Evolutionary conservation across 2,113 vertebrate species (phyloP), one percentile per base, ranked within the genome.

Genomic region (Nicator chloris): DNA sequence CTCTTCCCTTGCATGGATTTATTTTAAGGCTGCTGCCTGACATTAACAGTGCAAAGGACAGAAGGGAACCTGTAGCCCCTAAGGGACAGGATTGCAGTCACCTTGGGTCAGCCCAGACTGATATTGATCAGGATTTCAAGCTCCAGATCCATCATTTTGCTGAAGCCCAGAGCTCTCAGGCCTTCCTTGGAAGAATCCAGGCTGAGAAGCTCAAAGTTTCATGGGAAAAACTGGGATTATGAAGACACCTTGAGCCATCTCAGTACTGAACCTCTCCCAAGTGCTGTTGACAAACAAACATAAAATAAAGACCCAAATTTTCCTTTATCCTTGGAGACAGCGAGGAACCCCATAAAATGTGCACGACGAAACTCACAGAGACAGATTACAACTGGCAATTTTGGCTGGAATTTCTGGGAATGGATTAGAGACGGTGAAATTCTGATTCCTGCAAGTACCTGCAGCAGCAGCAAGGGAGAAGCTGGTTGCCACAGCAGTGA

Each of bases 261-360:
- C 31, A 42, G 1, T 4, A 12, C 19, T 15, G 51, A 51, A 26
- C 21, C 31, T 3, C 12, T 64, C 40, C 15, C 2, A 1, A 17
- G 15, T 3, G 11, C 20, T 59, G 33, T 2, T 7, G 13, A 50
- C 31, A 44, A 61, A 24, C 13, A 54, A n/a, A 59, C 3, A 7
- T 4, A 40, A 88, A 84, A 72, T 8, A 37, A 53, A 72, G 9
- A 37, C 18, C n/a, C 44, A 71, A 10, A 68, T 40, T 75, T 27
- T 45, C n/a, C 23, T 61, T 61, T 57, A 19, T 3, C 15, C 11
- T 39, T 26, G 5, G 33, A 30, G 8, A 33, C 12, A 47, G n/a
- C 0, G 3, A 83, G 10, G 5, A 86, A 13, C 2, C 9, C 19
- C 44, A 47, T 6, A 18, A 28, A 40, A 63, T 3, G 10, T 5